Evolutionary conservation across 2,888 invertebrate species (phyloP).

Genomic region (Drosophila sordidula): DNA sequence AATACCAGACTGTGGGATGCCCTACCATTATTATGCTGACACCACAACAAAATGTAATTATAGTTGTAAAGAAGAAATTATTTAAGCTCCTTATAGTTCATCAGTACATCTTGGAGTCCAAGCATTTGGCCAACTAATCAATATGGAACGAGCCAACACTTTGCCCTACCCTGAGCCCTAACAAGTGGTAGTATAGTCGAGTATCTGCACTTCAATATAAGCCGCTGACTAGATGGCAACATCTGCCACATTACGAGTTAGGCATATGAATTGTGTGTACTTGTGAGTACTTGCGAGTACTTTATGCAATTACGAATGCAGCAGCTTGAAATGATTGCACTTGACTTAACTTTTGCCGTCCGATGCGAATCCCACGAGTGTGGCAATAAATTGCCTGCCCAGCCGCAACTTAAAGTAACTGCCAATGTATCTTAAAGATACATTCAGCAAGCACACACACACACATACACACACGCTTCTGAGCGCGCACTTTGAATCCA

Average conservation of each 20-base stretch:
- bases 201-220: conserved; percentile 14
- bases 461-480: neutral
- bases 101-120: neutral
- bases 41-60: no score
- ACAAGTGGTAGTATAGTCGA: conserved; percentile 16
- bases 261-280: conserved; percentile 47
- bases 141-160: conserved; percentile 4
- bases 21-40: neutral
- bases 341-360: conserved; percentile 48
- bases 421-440: conserved; percentile 56
- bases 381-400: conserved; percentile 54
- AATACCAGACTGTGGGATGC: neutral
- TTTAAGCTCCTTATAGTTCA: neutral
- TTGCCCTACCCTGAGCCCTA: neutral
- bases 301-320: conserved; percentile 62
- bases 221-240: conserved; percentile 21
- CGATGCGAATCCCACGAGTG: conserved; percentile 21
- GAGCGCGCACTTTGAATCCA: conserved; percentile 34
- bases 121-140: conserved; percentile 4
- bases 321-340: conserved; percentile 74
- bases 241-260: conserved; percentile 53
- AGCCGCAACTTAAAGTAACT: conserved; percentile 47
- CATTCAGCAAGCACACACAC: conserved; percentile 5
- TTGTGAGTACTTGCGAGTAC: conserved; percentile 45
- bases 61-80: neutral